Evolutionary conservation across 2,113 vertebrate species (phyloP).

Genomic region (Phylloscopus trochilus): DNA sequence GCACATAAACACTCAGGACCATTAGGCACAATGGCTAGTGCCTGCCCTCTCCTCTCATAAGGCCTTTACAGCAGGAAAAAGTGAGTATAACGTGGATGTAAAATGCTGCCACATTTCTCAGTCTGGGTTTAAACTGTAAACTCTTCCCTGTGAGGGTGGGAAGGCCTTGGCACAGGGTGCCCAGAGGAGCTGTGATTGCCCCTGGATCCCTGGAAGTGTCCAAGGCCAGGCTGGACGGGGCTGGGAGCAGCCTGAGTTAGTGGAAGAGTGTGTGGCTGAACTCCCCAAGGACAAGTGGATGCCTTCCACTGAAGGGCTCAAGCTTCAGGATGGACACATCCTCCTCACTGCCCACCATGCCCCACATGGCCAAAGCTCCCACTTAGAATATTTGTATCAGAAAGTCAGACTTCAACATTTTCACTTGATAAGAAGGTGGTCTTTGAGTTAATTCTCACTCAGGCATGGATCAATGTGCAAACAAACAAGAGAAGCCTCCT

Average conservation of each 20-base stretch:
- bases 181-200: neutral
- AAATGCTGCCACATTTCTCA: neutral
- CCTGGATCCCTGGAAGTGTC: neutral
- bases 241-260: accelerated
- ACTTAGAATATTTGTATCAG: neutral
- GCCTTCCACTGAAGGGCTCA: neutral
- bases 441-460: neutral
- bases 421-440: neutral
- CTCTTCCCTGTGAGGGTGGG: accelerated
- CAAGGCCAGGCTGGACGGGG: neutral
- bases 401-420: neutral
- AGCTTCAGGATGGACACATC: neutral
- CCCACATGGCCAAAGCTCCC: accelerated
- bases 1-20: neutral
- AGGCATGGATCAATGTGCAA: neutral
- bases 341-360: accelerated
- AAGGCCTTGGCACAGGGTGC: neutral
- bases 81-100: neutral
- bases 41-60: neutral
- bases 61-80: neutral
- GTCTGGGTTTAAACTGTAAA: neutral
- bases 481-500: neutral
- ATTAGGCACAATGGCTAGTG: neutral
- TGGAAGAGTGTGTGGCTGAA: neutral
- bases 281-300: neutral